Conservation (phyloP, 1,140 invertebrate genomes). For the Pogonomyrmex barbatus region DNA sequence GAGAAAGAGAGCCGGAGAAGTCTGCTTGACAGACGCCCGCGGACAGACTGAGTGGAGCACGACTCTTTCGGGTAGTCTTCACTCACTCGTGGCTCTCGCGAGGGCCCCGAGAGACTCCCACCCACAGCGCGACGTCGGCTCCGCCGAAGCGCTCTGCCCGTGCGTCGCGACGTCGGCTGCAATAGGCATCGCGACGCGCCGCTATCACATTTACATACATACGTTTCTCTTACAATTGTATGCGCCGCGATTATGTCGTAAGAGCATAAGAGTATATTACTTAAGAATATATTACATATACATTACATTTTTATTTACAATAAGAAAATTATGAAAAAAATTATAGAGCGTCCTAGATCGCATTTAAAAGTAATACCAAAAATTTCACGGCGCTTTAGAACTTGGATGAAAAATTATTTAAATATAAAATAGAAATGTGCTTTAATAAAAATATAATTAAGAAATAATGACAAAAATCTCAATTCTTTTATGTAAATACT, state of each 20-base stretch:
- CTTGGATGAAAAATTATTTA: too few relatives aligned
- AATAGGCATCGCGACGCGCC: not conserved
- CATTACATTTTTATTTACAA: too few relatives aligned
- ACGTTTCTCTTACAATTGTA: not conserved
- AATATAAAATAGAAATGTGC: too few relatives aligned
- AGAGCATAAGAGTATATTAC: not conserved
- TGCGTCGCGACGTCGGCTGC: not conserved
- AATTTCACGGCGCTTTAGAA: too few relatives aligned
- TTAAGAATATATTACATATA: too few relatives aligned
- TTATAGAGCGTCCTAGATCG: too few relatives aligned
- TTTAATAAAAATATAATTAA: too few relatives aligned
- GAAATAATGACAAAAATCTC: too few relatives aligned
- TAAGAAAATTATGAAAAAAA: too few relatives aligned
- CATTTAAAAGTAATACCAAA: too few relatives aligned
- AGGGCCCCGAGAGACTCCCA: conserved; percentile 62
- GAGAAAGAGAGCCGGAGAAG: conserved; percentile 53
- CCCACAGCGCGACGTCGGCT: conserved; percentile 43
- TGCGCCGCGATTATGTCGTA: not conserved
- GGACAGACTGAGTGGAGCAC: conserved; percentile 73
- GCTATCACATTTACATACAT: not conserved
- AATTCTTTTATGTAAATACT: too few relatives aligned
- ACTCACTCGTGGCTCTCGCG: conserved; percentile 58
- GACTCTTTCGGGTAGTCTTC: conserved; percentile 74
- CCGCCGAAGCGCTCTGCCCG: not conserved
- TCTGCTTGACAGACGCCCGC: conserved; percentile 74